phyloP scores from a whole-genome alignment of 1,140 invertebrate species.

The Pogonomyrmex barbatus region DNA sequence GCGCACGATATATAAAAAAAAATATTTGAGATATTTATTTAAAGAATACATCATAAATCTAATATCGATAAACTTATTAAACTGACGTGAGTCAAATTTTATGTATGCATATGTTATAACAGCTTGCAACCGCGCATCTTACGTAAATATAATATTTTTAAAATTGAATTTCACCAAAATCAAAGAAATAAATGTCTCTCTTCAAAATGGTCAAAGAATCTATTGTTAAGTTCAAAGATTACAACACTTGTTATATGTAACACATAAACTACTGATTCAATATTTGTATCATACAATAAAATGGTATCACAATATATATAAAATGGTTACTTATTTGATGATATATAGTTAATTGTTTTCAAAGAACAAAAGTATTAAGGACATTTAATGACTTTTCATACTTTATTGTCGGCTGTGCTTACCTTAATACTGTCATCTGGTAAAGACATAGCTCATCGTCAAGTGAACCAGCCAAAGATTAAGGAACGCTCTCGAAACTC shows the following conservation, averaged over 20 bases:
- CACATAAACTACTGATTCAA: background rate
- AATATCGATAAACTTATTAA: slow-evolving; percentile 12
- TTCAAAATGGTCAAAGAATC: background rate
- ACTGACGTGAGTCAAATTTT: background rate
- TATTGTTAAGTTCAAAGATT: background rate
- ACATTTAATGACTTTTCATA: background rate
- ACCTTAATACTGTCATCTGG: slow-evolving; percentile 86
- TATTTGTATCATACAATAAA: background rate
- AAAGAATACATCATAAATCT: background rate
- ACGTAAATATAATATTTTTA: background rate
- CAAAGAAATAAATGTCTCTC: background rate
- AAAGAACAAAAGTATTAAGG: background rate
- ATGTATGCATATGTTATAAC: background rate
- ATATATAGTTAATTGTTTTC: background rate
- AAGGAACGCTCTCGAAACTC: slow-evolving; percentile 84
- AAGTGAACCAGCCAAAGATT: slow-evolving; percentile 85
- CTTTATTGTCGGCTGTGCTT: slow-evolving; percentile 41
- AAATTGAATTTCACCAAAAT: background rate
- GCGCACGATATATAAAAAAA: background rate
- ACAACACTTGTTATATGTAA: background rate
- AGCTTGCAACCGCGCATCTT: background rate
- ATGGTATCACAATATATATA: background rate
- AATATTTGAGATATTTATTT: slow-evolving; percentile 1
- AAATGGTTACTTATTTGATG: background rate
- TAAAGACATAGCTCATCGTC: slow-evolving; percentile 85